Conservation (phyloP, 2,797 vertebrate species). For the Schizopygopsis malacanthus region DNA sequence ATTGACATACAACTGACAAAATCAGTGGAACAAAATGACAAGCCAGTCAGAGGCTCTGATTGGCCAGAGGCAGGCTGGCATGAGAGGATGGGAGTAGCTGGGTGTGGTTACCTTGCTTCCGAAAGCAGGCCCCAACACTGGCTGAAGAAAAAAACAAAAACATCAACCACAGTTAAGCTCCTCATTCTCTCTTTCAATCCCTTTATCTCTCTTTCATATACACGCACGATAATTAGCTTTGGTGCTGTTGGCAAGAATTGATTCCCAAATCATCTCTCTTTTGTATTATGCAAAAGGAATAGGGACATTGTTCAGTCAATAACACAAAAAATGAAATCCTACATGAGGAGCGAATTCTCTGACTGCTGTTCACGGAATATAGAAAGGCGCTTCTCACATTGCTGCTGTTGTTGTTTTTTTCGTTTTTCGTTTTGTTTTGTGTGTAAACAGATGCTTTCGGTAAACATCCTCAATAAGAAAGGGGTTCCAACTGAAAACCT, state of each 20-base stretch:
- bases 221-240: slow-evolving; percentile 25
- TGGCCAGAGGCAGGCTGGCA: slow-evolving; percentile 47
- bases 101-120: slow-evolving; percentile 82
- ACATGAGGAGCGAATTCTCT: background rate
- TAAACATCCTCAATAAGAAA: slow-evolving; percentile 19
- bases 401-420: background rate
- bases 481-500: background rate
- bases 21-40: slow-evolving; percentile 51
- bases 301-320: slow-evolving; percentile 27
- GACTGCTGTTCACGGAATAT: background rate
- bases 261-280: slow-evolving; percentile 40
- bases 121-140: slow-evolving; percentile 81
- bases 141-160: slow-evolving; percentile 81
- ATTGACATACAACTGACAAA: slow-evolving; percentile 48
- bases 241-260: slow-evolving; percentile 33
- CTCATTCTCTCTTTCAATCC: slow-evolving; percentile 53
- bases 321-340: slow-evolving; percentile 32
- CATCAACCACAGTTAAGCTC: slow-evolving; percentile 78
- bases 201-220: slow-evolving; percentile 17
- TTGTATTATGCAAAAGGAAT: slow-evolving; percentile 25
- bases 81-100: slow-evolving; percentile 60
- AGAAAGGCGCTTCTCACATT: background rate
- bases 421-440: too few relatives aligned
- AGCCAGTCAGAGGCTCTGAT: slow-evolving; percentile 26
- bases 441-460: background rate